phyloP scores from a whole-genome alignment of 2,113 vertebrate genomes.

The Mormoops blainvillei region DNA sequence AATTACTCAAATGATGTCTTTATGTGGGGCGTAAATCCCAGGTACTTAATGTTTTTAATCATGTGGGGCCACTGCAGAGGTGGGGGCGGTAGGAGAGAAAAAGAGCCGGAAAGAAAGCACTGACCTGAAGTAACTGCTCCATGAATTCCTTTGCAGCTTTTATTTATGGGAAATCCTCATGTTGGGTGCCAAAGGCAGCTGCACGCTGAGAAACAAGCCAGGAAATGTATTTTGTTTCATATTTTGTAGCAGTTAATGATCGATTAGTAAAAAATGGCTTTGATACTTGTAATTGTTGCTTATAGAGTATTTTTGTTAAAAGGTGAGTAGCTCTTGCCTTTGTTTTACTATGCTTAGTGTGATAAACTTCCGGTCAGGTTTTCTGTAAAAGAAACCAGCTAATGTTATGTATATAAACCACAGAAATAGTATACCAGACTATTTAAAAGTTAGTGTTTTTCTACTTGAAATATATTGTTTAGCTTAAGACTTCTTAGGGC shows the following conservation, averaged over 20 bases:
- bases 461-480: conserved; percentile 62
- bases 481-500: conserved; percentile 42
- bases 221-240: conserved; percentile 1
- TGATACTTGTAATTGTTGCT: conserved; percentile 39
- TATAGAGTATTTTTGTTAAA: neutral
- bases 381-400: neutral
- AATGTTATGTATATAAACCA: neutral
- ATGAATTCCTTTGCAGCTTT: neutral
- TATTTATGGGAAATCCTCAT: neutral
- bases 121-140: neutral
- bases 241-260: neutral
- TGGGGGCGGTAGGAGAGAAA: neutral
- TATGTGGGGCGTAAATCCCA: neutral
- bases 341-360: neutral
- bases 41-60: conserved; percentile 44
- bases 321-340: conserved; percentile 44
- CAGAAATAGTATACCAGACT: conserved; percentile 34
- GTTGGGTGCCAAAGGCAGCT: conserved; percentile 42
- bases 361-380: neutral
- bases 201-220: conserved; percentile 38
- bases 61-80: neutral
- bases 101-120: neutral
- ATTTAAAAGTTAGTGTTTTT: conserved; percentile 68
- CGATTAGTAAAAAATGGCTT: neutral
- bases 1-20: conserved; percentile 47